Evolutionary conservation across 1,140 invertebrate genomes (phyloP), one percentile per base, ranked within the genome.

Genomic region (Chironomus striatipennis): DNA sequence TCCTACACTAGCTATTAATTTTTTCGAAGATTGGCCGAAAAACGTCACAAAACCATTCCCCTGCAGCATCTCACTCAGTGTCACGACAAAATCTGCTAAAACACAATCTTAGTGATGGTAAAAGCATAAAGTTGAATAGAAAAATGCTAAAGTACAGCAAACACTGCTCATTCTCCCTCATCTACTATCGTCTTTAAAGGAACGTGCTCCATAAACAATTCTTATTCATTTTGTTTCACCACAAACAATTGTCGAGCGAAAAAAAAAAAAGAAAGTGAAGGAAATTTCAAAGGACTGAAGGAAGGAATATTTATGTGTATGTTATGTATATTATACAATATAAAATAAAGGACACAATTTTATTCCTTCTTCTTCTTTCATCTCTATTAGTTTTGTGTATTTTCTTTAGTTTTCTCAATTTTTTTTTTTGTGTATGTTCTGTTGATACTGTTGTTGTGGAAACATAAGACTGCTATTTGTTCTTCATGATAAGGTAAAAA

Each of bases 171-270:
- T 57, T 57, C 47, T 10, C n/a, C 12, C 47, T 12, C 47, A n/a
- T 57, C 43, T 47, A 47, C 15, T 47, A 10, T 15, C 15, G 8
- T 47, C 47, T 57, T n/a, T 57, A n/a, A 57, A 12, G 12, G 47
- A n/a, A 57, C 47, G 47, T 57, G 47, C 47, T 57, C 12, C 12
- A 57, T 57, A 57, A 57, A 57, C 47, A n/a, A 57, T 57, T 57
- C 47, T 57, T 57, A 57, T 57, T 57, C 47, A 57, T 57, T n/a
- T 57, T 10, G 47, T n/a, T 34, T 34, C 24, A 34, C 47, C 47
- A 57, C 47, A 57, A 57, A 57, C 47, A 57, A 57, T 57, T 57
- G 24, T 34, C 1, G 47, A 57, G 8, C 9, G 47, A 12, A 57
- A 57, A n/a, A 12, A n/a, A 57, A 12, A 5, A 15, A 57, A 57